Conservation (phyloP, 2,888 invertebrate genomes). For the Peribatodes rhomboidaria region DNA sequence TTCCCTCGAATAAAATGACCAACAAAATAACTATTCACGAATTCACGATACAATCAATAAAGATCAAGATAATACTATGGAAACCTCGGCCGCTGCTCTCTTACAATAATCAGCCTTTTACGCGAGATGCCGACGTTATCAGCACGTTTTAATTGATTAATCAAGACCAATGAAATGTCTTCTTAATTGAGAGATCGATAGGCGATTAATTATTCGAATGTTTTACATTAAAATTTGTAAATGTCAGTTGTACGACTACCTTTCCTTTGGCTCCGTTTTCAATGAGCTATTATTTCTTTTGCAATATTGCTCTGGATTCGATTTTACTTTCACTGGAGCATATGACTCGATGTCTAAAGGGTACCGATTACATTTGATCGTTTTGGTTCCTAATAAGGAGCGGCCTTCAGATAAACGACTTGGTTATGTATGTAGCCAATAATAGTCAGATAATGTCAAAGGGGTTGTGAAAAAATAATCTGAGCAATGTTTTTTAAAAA, state of each 20-base stretch:
- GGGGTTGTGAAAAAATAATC: background rate
- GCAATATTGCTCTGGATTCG: conserved; percentile 58
- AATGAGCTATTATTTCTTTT: conserved; percentile 50
- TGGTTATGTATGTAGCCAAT: conserved; percentile 8
- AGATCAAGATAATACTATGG: conserved; percentile 15
- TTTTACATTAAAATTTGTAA: conserved; percentile 30
- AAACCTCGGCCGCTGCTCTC: conserved; percentile 19
- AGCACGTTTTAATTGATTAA: conserved; percentile 36
- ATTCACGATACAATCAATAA: conserved; percentile 19
- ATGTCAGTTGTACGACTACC: conserved; percentile 50
- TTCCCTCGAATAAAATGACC: conserved; percentile 7
- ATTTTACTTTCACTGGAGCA: conserved; percentile 55
- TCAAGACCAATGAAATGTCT: conserved; percentile 35
- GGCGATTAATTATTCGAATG: conserved; percentile 40
- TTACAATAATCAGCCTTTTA: conserved; percentile 15
- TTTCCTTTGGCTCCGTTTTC: conserved; percentile 42
- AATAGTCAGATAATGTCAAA: conserved; percentile 21
- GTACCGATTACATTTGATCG: conserved; percentile 24
- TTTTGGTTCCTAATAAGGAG: conserved; percentile 21
- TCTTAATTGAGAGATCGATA: conserved; percentile 42
- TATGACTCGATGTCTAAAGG: conserved; percentile 15
- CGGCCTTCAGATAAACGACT: conserved; percentile 8
- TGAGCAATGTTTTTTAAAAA: background rate
- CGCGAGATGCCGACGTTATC: conserved; percentile 29
- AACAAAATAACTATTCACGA: conserved; percentile 6